Conservation (phyloP, 2,113 vertebrate genomes). For the Tichodroma muraria region DNA sequence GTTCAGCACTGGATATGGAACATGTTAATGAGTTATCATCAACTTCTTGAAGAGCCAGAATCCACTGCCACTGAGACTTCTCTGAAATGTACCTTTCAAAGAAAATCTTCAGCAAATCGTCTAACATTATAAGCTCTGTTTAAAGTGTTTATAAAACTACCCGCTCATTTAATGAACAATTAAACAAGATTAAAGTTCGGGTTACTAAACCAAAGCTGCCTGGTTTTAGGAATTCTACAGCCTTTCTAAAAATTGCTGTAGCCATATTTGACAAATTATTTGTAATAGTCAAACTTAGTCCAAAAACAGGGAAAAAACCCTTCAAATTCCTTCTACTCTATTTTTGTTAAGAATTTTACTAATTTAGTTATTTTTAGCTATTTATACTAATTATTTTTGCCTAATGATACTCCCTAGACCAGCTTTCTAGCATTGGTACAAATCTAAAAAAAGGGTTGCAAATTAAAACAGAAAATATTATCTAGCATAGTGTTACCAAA, state of each 20-base stretch:
- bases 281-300: not conserved
- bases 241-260: not conserved
- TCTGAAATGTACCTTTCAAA: not conserved
- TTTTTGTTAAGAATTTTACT: not conserved
- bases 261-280: not conserved
- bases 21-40: not conserved
- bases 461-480: not conserved
- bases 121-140: not conserved
- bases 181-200: not conserved
- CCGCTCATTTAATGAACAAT: not conserved
- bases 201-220: not conserved
- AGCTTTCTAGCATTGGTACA: not conserved
- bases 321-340: not conserved
- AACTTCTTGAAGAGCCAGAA: not conserved
- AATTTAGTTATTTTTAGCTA: not conserved
- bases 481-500: not conserved
- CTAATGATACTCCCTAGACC: not conserved
- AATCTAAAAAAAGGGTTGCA: not conserved
- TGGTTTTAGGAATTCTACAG: not conserved
- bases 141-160: not conserved
- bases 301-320: fast-evolving
- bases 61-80: not conserved
- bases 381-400: not conserved
- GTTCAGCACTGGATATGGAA: not conserved
- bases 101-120: not conserved